Conservation (phyloP, 2,113 vertebrate species). For the Apodemus speciosus region DNA sequence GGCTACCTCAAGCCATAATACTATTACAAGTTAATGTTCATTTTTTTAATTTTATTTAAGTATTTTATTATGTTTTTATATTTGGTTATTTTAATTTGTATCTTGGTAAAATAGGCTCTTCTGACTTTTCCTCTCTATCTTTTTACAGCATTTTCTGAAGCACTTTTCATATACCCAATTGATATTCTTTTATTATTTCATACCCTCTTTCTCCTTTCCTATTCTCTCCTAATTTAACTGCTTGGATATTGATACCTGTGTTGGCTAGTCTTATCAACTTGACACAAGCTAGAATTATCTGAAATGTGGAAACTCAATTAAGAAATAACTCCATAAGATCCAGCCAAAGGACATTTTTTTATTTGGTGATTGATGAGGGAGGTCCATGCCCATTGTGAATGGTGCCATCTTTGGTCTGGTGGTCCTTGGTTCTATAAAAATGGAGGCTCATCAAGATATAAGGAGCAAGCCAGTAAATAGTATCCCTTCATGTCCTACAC, state of each 20-base stretch:
- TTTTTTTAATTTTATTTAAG: neutral
- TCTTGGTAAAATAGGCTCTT: neutral
- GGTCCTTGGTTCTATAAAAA: neutral
- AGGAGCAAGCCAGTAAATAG: neutral
- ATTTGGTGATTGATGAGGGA: neutral
- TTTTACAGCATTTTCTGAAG: neutral
- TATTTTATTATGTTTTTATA: neutral
- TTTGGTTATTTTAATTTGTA: neutral
- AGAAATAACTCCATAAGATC: neutral
- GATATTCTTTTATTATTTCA: neutral
- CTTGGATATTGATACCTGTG: neutral
- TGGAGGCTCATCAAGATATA: neutral
- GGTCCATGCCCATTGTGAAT: neutral
- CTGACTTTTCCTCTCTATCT: neutral
- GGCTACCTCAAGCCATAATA: too few relatives aligned
- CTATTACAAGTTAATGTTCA: neutral
- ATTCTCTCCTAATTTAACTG: neutral
- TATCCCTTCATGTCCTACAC: neutral
- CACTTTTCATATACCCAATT: neutral
- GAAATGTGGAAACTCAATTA: neutral
- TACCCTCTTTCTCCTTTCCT: neutral
- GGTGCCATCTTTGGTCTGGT: neutral
- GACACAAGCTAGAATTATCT: neutral
- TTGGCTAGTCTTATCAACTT: neutral
- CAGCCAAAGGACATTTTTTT: neutral